Evolutionary conservation across 2,888 invertebrate species (phyloP).

Genomic region (Harpalus rubripes): DNA sequence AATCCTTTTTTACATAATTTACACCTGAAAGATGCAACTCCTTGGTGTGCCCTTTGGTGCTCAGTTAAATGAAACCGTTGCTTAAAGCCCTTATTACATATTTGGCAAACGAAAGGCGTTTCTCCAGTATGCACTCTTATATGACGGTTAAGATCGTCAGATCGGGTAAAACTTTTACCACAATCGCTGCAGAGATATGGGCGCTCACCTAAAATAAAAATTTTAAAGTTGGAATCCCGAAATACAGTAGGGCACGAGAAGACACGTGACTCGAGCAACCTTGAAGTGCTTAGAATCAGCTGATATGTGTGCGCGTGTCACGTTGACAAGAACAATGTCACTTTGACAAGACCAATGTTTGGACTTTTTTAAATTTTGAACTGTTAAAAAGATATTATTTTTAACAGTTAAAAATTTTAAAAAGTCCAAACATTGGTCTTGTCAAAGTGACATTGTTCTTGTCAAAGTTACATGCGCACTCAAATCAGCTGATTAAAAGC

Average conservation of each 20-base stretch:
- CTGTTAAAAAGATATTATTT: neutral
- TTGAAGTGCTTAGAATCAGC: too few relatives aligned
- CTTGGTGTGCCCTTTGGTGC: slow-evolving; percentile 70
- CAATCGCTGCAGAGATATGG: slow-evolving; percentile 71
- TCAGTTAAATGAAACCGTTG: slow-evolving; percentile 71
- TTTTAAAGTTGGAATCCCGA: too few relatives aligned
- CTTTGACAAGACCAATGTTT: too few relatives aligned
- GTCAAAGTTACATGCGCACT: too few relatives aligned
- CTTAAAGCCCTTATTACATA: slow-evolving; percentile 70
- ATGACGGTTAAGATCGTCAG: slow-evolving; percentile 70
- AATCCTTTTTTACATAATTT: slow-evolving; percentile 70
- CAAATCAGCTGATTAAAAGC: too few relatives aligned
- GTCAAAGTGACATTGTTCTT: too few relatives aligned
- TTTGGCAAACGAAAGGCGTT: slow-evolving; percentile 70
- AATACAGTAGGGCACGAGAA: too few relatives aligned
- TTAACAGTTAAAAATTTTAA: too few relatives aligned
- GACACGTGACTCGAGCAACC: too few relatives aligned
- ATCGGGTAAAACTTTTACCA: slow-evolving; percentile 70
- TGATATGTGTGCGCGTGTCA: too few relatives aligned
- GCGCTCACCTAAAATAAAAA: slow-evolving; percentile 65
- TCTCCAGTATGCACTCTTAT: slow-evolving; percentile 70
- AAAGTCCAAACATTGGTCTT: too few relatives aligned
- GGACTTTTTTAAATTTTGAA: neutral
- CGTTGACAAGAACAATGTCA: too few relatives aligned
- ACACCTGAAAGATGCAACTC: slow-evolving; percentile 68